These are phyloP conservation scores for Abscondita cerata DNA, from an alignment of 2,888 invertebrate genomes.

Conservation along the genomic window DNA sequence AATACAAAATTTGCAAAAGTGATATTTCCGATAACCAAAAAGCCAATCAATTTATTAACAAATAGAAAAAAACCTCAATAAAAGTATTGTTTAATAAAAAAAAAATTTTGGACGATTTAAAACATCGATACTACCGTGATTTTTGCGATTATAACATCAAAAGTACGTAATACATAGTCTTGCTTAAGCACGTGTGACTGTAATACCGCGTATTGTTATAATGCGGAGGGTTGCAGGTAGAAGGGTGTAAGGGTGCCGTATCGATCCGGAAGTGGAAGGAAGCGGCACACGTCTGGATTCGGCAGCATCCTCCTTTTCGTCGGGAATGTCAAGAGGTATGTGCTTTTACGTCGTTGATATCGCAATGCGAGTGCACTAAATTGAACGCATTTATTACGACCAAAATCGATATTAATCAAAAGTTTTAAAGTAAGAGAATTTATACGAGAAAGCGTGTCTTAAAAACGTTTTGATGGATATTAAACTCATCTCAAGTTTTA, in stretches of 20 bases:
- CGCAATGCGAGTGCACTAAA: constrained; percentile 33
- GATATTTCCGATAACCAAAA: too few relatives aligned
- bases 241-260: constrained; percentile 37
- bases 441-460: constrained; percentile 17
- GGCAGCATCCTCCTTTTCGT: constrained; percentile 42
- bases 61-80: too few relatives aligned
- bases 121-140: too few relatives aligned
- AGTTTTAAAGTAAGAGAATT: constrained; percentile 33
- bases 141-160: too few relatives aligned
- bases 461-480: constrained; percentile 24
- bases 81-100: too few relatives aligned
- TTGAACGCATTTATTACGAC: constrained; percentile 32
- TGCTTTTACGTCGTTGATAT: constrained; percentile 35
- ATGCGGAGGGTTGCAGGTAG: constrained; percentile 37
- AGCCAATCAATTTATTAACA: too few relatives aligned
- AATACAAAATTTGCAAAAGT: too few relatives aligned
- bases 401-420: constrained; percentile 34
- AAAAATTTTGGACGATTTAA: too few relatives aligned
- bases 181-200: constrained; percentile 28
- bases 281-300: constrained; percentile 42
- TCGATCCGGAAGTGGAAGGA: constrained; percentile 43
- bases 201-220: constrained; percentile 33
- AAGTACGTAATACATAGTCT: neutral
- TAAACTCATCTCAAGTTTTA: constrained; percentile 19
- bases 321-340: constrained; percentile 42